Conservation (phyloP, 2,113 vertebrate species). For the Pagrus major region DNA sequence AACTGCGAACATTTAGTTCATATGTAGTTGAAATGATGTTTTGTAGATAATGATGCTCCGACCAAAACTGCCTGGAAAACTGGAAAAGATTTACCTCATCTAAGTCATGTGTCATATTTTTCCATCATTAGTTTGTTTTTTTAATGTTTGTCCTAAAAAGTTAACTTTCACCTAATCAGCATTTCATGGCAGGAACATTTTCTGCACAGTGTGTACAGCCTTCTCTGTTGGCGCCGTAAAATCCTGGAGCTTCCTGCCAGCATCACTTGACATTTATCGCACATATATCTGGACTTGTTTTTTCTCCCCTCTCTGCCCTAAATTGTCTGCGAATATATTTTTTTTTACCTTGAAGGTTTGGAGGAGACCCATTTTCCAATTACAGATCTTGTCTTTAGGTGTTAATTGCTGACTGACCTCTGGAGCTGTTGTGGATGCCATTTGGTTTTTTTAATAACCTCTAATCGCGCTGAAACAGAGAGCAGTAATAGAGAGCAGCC, state of each 20-base stretch:
- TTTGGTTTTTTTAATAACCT: constrained; percentile 61
- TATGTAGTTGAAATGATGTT: background rate
- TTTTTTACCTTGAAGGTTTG: constrained; percentile 44
- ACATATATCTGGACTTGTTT: constrained; percentile 53
- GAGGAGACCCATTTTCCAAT: constrained; percentile 65
- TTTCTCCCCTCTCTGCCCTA: background rate
- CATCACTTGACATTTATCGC: constrained; percentile 66
- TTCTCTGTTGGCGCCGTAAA: constrained; percentile 5
- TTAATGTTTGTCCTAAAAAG: constrained; percentile 13
- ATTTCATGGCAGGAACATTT: constrained; percentile 1
- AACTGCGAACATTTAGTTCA: background rate
- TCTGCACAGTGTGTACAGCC: constrained; percentile 6
- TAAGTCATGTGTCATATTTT: background rate
- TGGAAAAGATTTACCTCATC: background rate
- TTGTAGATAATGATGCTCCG: background rate
- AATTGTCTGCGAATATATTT: constrained; percentile 50
- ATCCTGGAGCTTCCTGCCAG: constrained; percentile 36
- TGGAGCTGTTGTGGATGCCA: constrained; percentile 46
- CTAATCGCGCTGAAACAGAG: constrained; percentile 62
- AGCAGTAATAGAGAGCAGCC: constrained; percentile 57
- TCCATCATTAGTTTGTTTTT: background rate
- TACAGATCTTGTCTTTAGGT: constrained; percentile 70
- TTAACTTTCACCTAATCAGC: constrained; percentile 25
- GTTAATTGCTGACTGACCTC: constrained; percentile 75
- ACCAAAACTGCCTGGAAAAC: background rate